These are phyloP conservation scores for Eristalis arbustorum DNA, from an alignment of 2,888 invertebrate genomes.

Conservation along the genomic window DNA sequence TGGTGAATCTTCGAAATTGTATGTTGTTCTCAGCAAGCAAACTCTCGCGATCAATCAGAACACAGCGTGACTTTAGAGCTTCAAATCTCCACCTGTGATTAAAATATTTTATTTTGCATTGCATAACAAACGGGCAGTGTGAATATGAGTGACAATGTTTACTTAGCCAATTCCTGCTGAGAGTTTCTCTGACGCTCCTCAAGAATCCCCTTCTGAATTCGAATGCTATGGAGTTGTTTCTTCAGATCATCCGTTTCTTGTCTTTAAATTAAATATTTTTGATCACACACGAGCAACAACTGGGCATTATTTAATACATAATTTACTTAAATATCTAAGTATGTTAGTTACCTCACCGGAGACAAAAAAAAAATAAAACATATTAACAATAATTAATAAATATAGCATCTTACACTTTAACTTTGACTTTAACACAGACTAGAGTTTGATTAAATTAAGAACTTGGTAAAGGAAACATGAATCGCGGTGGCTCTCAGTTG, in stretches of 20 bases:
- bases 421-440: conserved; percentile 13
- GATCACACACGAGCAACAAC: conserved; percentile 49
- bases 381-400: conserved; percentile 57
- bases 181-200: conserved; percentile 77
- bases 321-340: conserved; percentile 31
- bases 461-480: conserved; percentile 56
- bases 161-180: conserved; percentile 78
- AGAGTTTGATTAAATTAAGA: conserved; percentile 43
- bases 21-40: conserved; percentile 77
- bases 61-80: conserved; percentile 77
- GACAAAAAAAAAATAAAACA: neutral
- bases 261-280: conserved; percentile 74
- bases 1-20: conserved; percentile 74
- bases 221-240: conserved; percentile 76
- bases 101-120: conserved; percentile 35
- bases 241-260: conserved; percentile 79
- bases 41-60: conserved; percentile 78
- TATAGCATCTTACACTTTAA: conserved; percentile 22
- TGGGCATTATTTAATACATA: conserved; percentile 13
- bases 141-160: conserved; percentile 30
- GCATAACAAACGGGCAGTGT: conserved; percentile 28
- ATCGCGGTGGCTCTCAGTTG: conserved; percentile 52
- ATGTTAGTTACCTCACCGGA: neutral
- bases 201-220: conserved; percentile 77
- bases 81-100: conserved; percentile 79